Evolutionary conservation across 1,140 invertebrate species (phyloP).

Genomic region (Bombus confusus): DNA sequence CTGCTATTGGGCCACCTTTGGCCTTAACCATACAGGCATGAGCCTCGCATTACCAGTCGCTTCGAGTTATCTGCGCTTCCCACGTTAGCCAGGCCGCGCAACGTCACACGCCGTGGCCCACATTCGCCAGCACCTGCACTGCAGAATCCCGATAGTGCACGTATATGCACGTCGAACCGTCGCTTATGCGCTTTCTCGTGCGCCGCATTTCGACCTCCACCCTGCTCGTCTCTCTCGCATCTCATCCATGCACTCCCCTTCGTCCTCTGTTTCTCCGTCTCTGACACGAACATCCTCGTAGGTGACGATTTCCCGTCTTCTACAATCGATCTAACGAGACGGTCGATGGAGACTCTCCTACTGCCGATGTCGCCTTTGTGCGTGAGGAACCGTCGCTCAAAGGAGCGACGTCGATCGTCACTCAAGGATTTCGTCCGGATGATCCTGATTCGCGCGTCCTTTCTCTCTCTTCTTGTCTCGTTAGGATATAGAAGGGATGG

Average conservation of each 20-base stretch:
- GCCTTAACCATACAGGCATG: constrained; percentile 68
- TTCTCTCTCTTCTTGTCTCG: not conserved
- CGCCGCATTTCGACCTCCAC: constrained; percentile 26
- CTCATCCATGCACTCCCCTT: not conserved
- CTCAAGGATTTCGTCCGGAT: not conserved
- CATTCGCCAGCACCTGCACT: constrained; percentile 74
- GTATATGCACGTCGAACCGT: constrained; percentile 66
- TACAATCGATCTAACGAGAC: not conserved
- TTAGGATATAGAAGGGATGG: not conserved
- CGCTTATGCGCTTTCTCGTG: constrained; percentile 59
- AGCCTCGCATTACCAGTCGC: constrained; percentile 75
- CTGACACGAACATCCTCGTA: not conserved
- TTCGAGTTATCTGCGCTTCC: constrained; percentile 78
- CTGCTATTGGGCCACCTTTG: constrained; percentile 71
- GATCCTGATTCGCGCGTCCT: not conserved
- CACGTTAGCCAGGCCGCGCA: constrained; percentile 68
- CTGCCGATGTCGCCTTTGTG: no score
- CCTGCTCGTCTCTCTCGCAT: not conserved
- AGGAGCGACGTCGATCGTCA: not conserved
- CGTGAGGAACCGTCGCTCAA: no score
- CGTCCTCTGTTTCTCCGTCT: not conserved
- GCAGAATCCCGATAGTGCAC: constrained; percentile 78
- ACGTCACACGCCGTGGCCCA: constrained; percentile 40
- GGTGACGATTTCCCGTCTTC: not conserved
- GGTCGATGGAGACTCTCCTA: no score